Percentiles rank a stretch among this genome's conserved stretches.
Evolutionary conservation across 2,888 invertebrate species (phyloP).

Genomic region (Drosophila helvetica): DNA sequence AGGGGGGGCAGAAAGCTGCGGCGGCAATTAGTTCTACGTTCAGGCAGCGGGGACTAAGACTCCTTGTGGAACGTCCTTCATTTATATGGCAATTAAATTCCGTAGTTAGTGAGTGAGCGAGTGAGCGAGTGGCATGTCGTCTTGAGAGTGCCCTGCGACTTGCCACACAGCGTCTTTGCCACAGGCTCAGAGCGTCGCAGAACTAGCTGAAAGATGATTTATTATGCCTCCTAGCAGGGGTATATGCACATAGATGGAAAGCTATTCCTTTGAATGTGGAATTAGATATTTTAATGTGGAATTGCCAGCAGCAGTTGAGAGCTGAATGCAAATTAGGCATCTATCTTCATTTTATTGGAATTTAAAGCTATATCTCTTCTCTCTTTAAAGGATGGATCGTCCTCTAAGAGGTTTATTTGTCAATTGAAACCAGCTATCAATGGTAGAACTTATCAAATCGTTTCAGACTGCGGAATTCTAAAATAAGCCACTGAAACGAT

Average conservation of each 20-base stretch:
- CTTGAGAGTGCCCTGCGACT: slow-evolving; percentile 11
- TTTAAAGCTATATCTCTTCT: background rate
- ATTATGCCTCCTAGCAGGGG: slow-evolving; percentile 20
- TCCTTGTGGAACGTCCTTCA: slow-evolving; percentile 41
- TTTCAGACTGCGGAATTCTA: too few species aligned
- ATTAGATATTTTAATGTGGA: slow-evolving; percentile 16
- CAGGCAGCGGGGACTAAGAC: slow-evolving; percentile 18
- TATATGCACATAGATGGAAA: background rate
- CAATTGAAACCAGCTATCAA: too few species aligned
- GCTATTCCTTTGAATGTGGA: slow-evolving; percentile 27
- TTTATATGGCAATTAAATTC: slow-evolving; percentile 71
- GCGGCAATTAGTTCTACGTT: slow-evolving; percentile 28
- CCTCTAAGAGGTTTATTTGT: background rate
- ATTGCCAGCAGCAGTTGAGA: slow-evolving; percentile 3
- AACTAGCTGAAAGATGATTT: slow-evolving; percentile 23
- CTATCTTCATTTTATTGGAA: background rate
- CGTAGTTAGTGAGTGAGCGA: slow-evolving; percentile 28
- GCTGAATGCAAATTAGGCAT: slow-evolving; percentile 6
- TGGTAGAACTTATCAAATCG: too few species aligned
- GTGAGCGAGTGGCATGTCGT: slow-evolving; percentile 19
- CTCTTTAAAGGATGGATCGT: background rate
- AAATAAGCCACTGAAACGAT: too few species aligned
- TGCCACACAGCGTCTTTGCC: slow-evolving; percentile 21
- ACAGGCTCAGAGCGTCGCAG: background rate
- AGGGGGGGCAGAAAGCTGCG: background rate